A percentile compares a stretch with the other conserved stretches of the same genome.
phyloP scores from a whole-genome alignment of 2,113 vertebrate species.

The Indicator indicator region DNA sequence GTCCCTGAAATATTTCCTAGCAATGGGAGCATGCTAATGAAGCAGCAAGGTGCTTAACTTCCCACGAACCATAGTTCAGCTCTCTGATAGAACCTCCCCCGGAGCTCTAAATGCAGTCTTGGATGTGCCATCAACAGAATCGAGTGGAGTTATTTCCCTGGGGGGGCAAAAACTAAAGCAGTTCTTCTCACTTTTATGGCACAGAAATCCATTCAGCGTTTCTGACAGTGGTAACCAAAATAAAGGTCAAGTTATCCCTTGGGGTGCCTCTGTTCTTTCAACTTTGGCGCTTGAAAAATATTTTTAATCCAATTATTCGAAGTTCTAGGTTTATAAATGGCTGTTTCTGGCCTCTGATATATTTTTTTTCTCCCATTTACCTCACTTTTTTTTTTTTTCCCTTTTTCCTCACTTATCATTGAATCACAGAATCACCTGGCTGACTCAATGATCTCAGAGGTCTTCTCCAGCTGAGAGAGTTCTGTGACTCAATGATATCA shows the following conservation, averaged over 20 bases:
- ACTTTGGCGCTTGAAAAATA: background rate
- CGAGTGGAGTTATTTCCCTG: background rate
- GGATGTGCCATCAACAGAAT: background rate
- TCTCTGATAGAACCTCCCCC: background rate
- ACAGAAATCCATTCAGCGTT: background rate
- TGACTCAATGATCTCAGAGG: too few relatives aligned
- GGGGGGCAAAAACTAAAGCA: background rate
- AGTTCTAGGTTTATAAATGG: background rate
- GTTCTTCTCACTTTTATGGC: background rate
- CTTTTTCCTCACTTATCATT: background rate
- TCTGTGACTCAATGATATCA: too few relatives aligned
- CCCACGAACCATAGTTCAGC: slow-evolving; percentile 1
- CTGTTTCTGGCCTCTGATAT: background rate
- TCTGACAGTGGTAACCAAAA: slow-evolving; percentile 11
- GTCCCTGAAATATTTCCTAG: background rate
- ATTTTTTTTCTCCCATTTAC: background rate
- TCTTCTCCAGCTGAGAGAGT: too few relatives aligned
- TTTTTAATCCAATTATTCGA: slow-evolving; percentile 6
- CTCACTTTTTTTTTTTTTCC: background rate
- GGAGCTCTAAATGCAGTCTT: background rate
- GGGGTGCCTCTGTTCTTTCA: background rate
- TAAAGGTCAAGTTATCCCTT: slow-evolving; percentile 28
- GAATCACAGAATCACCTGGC: too few relatives aligned
- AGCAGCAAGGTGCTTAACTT: slow-evolving; percentile 7
- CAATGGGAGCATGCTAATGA: background rate